Evolutionary conservation across 53 echinoderm and acorn worm genomes (phyloP).

Genomic region (Crossaster papposus): DNA sequence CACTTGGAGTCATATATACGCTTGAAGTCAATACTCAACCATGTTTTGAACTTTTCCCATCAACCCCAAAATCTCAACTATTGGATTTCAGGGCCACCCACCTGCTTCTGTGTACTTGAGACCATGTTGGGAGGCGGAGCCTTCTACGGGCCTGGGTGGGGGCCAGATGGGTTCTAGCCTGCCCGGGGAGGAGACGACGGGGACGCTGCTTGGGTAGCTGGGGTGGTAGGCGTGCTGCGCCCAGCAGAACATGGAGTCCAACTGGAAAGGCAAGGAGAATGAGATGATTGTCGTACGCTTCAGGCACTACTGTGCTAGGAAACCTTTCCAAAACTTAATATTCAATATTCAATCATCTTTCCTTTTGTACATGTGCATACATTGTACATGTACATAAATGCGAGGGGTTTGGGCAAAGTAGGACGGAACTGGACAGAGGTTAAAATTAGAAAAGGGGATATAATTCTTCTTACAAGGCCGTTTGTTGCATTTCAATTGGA

Average conservation of each 20-base stretch:
- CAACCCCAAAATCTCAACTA: not conserved
- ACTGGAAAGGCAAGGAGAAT: conserved; percentile 22
- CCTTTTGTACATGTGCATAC: too few species aligned
- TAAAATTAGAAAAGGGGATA: too few species aligned
- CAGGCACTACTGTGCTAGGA: not conserved
- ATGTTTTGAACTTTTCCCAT: not conserved
- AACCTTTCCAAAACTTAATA: too few species aligned
- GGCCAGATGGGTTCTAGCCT: conserved; percentile 90
- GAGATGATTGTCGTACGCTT: not conserved
- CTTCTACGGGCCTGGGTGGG: conserved; percentile 70
- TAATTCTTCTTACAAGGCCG: too few species aligned
- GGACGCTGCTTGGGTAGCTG: conserved; percentile 44
- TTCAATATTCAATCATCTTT: too few species aligned
- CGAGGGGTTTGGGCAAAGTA: too few species aligned
- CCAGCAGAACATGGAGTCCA: conserved; percentile 95
- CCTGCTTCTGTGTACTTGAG: conserved; percentile 97
- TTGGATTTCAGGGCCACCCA: conserved; percentile 46
- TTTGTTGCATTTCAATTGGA: too few species aligned
- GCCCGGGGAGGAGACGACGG: conserved; percentile 67
- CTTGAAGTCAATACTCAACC: not conserved
- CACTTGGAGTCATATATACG: not conserved
- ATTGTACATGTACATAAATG: too few species aligned
- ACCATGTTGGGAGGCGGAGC: conserved; percentile 42
- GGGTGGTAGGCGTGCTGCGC: conserved; percentile 55
- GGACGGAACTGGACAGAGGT: too few species aligned